Conservation (phyloP, 2,113 vertebrate genomes). For the Thunnus maccoyii region DNA sequence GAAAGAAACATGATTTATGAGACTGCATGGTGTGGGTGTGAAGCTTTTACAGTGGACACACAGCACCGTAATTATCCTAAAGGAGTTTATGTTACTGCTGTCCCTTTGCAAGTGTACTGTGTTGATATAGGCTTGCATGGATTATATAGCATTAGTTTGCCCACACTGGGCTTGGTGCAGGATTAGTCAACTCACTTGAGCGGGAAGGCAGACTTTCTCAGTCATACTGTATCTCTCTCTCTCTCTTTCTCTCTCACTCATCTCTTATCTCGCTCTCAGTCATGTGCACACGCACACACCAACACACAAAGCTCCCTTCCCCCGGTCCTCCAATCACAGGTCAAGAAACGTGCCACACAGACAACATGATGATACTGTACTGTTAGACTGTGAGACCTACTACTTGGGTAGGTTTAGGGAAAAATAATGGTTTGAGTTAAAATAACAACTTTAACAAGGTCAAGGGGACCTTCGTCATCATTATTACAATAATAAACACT, state of each 20-base stretch:
- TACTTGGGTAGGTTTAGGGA: too few relatives aligned
- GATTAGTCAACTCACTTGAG: constrained; percentile 44
- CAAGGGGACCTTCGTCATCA: too few relatives aligned
- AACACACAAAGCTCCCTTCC: neutral
- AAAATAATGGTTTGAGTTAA: too few relatives aligned
- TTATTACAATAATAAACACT: too few relatives aligned
- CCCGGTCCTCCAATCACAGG: too few relatives aligned
- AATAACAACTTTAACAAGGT: too few relatives aligned
- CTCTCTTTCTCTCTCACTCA: neutral
- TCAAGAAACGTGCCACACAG: too few relatives aligned
- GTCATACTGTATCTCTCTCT: neutral
- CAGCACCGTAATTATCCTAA: constrained; percentile 1
- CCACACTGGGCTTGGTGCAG: constrained; percentile 35
- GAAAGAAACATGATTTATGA: neutral
- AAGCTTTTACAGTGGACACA: neutral
- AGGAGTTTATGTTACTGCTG: constrained; percentile 17
- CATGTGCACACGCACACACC: neutral
- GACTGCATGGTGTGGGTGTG: neutral
- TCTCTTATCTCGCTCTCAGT: neutral
- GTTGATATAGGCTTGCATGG: constrained; percentile 34
- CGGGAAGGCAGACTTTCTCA: constrained; percentile 30
- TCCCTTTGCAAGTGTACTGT: constrained; percentile 12
- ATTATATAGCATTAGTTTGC: constrained; percentile 60
- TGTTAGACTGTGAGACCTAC: too few relatives aligned
- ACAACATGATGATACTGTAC: too few relatives aligned